Conservation (phyloP, 2,797 vertebrate species). For the Thripadectes ignobilis region DNA sequence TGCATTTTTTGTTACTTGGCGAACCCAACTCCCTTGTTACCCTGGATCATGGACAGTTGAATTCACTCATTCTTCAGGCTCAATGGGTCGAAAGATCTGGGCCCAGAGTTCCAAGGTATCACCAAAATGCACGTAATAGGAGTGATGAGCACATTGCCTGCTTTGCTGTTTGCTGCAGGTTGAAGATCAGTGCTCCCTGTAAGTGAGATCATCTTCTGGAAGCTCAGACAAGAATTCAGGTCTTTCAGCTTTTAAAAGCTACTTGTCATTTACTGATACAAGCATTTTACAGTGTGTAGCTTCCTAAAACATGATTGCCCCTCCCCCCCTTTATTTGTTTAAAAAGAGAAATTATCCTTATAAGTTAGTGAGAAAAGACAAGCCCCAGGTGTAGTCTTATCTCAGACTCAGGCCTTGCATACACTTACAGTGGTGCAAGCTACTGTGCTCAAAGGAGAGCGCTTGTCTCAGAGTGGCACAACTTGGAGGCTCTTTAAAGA, state of each 20-base stretch:
- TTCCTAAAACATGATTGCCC: neutral
- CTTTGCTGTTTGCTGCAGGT: neutral
- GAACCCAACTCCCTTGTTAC: neutral
- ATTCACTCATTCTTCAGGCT: neutral
- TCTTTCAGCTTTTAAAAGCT: neutral
- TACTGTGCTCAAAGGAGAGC: neutral
- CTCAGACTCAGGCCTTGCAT: neutral
- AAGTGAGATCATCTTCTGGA: neutral
- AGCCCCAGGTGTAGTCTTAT: neutral
- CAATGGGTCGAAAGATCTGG: neutral
- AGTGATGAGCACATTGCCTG: neutral
- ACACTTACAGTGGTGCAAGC: fast-evolving
- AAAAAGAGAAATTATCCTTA: neutral
- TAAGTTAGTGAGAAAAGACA: neutral
- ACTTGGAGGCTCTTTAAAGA: neutral
- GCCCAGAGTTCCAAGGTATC: fast-evolving
- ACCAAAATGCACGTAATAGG: fast-evolving
- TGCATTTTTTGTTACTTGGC: neutral
- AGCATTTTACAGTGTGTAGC: neutral
- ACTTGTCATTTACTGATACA: neutral
- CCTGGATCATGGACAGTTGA: neutral
- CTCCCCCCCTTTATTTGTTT: neutral
- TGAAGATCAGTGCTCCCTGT: neutral
- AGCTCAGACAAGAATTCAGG: neutral
- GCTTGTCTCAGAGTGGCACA: neutral